Percentiles rank a stretch among this genome's conserved stretches.
Conservation (phyloP, 1,140 invertebrate species). For the Drosophila punjabiensis region DNA sequence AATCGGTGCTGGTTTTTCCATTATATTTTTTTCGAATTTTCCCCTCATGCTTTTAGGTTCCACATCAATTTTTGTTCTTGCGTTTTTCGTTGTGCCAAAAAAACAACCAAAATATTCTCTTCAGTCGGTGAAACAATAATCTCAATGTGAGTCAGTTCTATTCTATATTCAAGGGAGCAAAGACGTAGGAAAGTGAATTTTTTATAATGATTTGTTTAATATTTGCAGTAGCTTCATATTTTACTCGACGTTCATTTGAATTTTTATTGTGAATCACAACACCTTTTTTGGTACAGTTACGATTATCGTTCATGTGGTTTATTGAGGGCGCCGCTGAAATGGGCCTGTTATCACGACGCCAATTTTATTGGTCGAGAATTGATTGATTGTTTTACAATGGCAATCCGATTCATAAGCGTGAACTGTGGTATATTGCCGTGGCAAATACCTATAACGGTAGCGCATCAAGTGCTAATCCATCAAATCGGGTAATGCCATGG, state of each 20-base stretch:
- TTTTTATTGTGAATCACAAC: slow-evolving; percentile 28
- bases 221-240: neutral
- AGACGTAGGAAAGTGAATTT: slow-evolving; percentile 16
- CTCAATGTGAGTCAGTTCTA: slow-evolving; percentile 17
- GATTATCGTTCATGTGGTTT: slow-evolving; percentile 14
- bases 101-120: slow-evolving; percentile 4
- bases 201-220: slow-evolving; percentile 12
- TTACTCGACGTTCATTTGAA: slow-evolving; percentile 1
- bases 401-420: slow-evolving; percentile 38
- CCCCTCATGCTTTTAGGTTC: slow-evolving; percentile 6
- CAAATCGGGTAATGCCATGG: slow-evolving; percentile 28
- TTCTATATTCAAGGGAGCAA: slow-evolving; percentile 7
- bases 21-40: slow-evolving; percentile 3
- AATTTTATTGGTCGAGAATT: slow-evolving; percentile 46
- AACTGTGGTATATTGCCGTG: slow-evolving; percentile 12
- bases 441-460: slow-evolving; percentile 16
- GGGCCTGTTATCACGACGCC: slow-evolving; percentile 26
- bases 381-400: slow-evolving; percentile 66
- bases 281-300: slow-evolving; percentile 1
- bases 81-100: slow-evolving; percentile 3
- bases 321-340: slow-evolving; percentile 17
- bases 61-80: slow-evolving; percentile 1
- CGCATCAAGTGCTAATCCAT: slow-evolving; percentile 24
- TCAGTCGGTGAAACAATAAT: slow-evolving; percentile 12
- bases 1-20: slow-evolving; percentile 7